Percentiles rank a stretch among this genome's conserved stretches.
These are phyloP conservation scores for Sibirionetta formosa DNA, from an alignment of 2,797 vertebrate genomes.

Conservation along the genomic window DNA sequence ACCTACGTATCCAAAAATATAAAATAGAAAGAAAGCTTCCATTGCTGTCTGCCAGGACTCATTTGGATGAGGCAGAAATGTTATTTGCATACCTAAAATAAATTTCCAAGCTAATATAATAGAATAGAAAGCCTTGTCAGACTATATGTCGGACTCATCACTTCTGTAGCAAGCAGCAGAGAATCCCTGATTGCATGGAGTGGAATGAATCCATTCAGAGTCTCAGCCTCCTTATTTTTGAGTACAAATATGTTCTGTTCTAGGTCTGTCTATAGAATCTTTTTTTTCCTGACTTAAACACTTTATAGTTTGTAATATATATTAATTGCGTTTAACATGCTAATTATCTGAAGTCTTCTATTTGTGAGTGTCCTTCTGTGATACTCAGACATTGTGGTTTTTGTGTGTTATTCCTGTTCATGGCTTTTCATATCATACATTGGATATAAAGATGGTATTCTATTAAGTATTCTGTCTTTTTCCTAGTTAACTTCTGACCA, in stretches of 20 bases:
- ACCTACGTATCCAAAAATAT: not conserved
- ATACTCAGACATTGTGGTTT: not conserved
- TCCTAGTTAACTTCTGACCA: slow-evolving; percentile 86
- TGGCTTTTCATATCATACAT: not conserved
- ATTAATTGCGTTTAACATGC: not conserved
- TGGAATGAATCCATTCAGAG: not conserved
- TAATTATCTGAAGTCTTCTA: not conserved
- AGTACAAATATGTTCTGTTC: not conserved
- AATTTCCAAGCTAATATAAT: slow-evolving; percentile 12
- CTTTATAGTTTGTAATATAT: not conserved
- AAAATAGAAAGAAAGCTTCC: not conserved
- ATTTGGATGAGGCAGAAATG: not conserved
- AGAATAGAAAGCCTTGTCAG: not conserved
- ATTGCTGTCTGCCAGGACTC: not conserved
- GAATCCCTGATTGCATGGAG: slow-evolving; percentile 3
- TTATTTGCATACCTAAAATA: not conserved
- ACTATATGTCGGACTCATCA: not conserved
- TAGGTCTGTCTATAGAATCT: not conserved
- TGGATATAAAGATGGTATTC: not conserved
- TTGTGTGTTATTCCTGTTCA: not conserved
- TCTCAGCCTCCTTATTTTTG: not conserved
- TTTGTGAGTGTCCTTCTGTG: not conserved
- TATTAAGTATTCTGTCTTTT: slow-evolving; percentile 9
- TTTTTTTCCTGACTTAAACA: not conserved
- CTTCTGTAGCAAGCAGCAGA: slow-evolving; percentile 18